Evolutionary conservation across 2,113 vertebrate species (phyloP), one percentile per base, ranked within the genome.

Genomic region (Nymphicus hollandicus): DNA sequence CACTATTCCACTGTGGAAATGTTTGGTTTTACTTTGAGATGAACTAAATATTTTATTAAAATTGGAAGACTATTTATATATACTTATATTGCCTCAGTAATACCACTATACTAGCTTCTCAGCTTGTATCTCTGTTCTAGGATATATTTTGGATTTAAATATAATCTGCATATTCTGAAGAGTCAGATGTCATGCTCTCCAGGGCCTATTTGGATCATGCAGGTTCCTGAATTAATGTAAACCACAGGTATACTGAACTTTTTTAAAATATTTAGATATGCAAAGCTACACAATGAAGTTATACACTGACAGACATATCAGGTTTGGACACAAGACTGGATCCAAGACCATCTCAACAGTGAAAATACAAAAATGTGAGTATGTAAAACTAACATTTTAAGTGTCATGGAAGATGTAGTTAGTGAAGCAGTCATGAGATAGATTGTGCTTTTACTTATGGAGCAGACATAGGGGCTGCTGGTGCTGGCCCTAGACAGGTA

Each of bases 31-130:
- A 74, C 55, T 65, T 88, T 83, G 17, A 64, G 20, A 9, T 33
- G 20, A 91, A 63, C 11, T 46, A 86, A 77, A 39, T 41, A 73
- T 69, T 81, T 72, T 91, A 39, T 77, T 82, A 89, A 93, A 71
- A 53, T 53, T 18, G 31, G 19, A 82, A 87, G 20, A n/a, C 35
- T 86, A 66, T 66, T 70, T 73, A 25, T 78, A 58, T 64, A 66
- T 31, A 55, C 15, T 52, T 86, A 37, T 17, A 41, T 56, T 5
- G 2, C 12, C 80, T 70, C 63, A 73, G 37, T 65, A 33, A 20
- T 66, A 49, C 9, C 24, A 47, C 35, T 73, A 13, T 58, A 63
- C 27, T 27, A 58, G 9, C 33, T 86, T 77, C 64, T 65, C 60
- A 64, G 12, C 18, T 72, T 61, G 3, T 23, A 35, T n/a, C 50